phyloP scores from a whole-genome alignment of 2,888 invertebrate species.

The Hoplodrina ambigua region DNA sequence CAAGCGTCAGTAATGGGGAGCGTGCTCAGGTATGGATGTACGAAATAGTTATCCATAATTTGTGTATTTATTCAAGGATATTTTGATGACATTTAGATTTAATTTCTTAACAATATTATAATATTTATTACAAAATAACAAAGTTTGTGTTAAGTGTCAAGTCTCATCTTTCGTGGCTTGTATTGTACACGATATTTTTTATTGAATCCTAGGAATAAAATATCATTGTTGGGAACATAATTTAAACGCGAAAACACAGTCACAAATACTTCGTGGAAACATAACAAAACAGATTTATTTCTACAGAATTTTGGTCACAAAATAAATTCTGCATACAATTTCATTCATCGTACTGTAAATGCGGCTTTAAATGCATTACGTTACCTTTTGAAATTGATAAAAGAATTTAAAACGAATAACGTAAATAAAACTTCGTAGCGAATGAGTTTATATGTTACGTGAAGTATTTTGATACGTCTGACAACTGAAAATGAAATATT shows the following conservation, averaged over 20 bases:
- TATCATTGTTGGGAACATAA: slow-evolving; percentile 5
- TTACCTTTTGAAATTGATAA: slow-evolving; percentile 37
- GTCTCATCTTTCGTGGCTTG: no score
- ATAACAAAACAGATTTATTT: neutral
- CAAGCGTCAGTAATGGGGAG: no score
- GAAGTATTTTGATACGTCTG: slow-evolving; percentile 17
- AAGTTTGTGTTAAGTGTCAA: no score
- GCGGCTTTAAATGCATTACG: slow-evolving; percentile 39
- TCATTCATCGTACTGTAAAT: slow-evolving; percentile 23
- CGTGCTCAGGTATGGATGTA: no score
- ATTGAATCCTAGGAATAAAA: neutral
- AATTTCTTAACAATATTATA: no score
- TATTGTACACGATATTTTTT: neutral
- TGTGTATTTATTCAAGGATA: no score
- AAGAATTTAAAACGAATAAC: slow-evolving; percentile 27
- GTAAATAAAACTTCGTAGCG: slow-evolving; percentile 10
- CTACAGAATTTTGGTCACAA: slow-evolving; percentile 10
- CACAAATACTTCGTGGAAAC: slow-evolving; percentile 12
- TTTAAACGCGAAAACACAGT: neutral
- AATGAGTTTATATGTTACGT: neutral
- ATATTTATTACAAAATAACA: no score
- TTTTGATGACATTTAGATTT: no score
- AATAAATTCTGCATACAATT: slow-evolving; percentile 38
- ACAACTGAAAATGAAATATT: slow-evolving; percentile 23
- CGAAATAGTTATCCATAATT: no score